Conservation (phyloP, 2,113 vertebrate species). For the Ranitomeya imitator region DNA sequence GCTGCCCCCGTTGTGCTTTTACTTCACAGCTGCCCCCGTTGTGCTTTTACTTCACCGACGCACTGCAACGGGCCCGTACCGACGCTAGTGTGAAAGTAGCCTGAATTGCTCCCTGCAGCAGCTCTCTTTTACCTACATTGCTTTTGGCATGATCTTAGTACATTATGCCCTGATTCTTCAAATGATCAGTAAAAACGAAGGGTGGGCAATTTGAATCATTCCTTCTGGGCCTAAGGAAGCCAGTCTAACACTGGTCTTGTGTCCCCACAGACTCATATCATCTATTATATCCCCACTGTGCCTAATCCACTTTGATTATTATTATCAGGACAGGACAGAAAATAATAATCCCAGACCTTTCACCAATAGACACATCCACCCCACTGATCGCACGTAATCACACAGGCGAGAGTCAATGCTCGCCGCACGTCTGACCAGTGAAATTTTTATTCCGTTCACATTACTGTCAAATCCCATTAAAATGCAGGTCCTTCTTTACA, state of each 20-base stretch:
- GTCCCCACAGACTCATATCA: not conserved
- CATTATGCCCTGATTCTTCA: too few relatives aligned
- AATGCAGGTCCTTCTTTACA: conserved; percentile 48
- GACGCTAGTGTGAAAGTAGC: too few relatives aligned
- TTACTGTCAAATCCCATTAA: conserved; percentile 50
- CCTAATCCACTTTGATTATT: not conserved
- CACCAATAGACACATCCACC: not conserved
- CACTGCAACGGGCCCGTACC: too few relatives aligned
- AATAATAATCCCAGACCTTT: not conserved
- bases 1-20: too few relatives aligned
- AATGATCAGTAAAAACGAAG: not conserved
- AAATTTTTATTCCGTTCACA: conserved; percentile 38
- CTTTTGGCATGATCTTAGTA: too few relatives aligned
- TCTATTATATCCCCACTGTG: not conserved
- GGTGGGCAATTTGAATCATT: not conserved
- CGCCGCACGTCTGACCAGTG: not conserved
- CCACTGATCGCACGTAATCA: not conserved
- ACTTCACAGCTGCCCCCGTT: too few relatives aligned
- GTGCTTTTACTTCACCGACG: too few relatives aligned
- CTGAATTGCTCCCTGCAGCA: too few relatives aligned
- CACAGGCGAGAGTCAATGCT: not conserved
- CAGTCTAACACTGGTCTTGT: not conserved
- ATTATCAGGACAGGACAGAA: not conserved
- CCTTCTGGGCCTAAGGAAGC: not conserved
- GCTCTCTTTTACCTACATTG: too few relatives aligned